These are phyloP conservation scores for Platypus cylindrus DNA, from an alignment of 2,888 invertebrate genomes.

Conservation along the genomic window DNA sequence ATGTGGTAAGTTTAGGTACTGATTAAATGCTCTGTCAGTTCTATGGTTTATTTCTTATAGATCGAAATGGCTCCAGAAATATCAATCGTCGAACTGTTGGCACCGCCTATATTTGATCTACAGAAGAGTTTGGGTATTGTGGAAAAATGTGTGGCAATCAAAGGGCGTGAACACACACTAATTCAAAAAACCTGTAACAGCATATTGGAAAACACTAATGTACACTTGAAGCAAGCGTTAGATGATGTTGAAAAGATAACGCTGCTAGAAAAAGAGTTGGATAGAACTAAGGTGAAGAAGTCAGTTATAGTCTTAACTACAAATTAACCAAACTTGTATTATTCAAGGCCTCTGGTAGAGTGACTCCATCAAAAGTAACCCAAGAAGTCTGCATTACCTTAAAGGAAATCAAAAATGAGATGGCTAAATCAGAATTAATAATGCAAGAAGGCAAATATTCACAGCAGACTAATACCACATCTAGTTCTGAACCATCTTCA, in stretches of 20 bases:
- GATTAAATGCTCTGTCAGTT: conserved; percentile 37
- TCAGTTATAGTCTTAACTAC: no score
- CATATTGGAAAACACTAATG: conserved; percentile 47
- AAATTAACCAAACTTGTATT: no score
- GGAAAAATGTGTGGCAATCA: conserved; percentile 55
- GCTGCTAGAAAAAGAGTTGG: conserved; percentile 35
- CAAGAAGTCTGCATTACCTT: conserved; percentile 43
- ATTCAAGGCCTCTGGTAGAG: conserved; percentile 24
- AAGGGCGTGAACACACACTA: conserved; percentile 51
- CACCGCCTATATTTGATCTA: conserved; percentile 46
- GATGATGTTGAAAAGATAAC: conserved; percentile 41
- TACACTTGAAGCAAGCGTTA: conserved; percentile 42
- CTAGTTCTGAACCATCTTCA: conserved; percentile 27
- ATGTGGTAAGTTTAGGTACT: conserved; percentile 18
- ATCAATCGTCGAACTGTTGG: conserved; percentile 44
- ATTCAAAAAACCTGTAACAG: conserved; percentile 56
- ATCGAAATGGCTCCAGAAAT: conserved; percentile 23
- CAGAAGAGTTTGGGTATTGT: conserved; percentile 53
- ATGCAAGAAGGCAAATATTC: conserved; percentile 23
- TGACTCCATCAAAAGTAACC: conserved; percentile 33
- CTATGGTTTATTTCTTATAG: conserved; percentile 33
- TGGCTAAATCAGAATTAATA: conserved; percentile 29
- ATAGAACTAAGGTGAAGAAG: conserved; percentile 22
- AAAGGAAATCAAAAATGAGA: conserved; percentile 43
- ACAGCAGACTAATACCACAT: conserved; percentile 12